phyloP scores from a whole-genome alignment of 2,888 invertebrate species.

The Chirona hameri region DNA sequence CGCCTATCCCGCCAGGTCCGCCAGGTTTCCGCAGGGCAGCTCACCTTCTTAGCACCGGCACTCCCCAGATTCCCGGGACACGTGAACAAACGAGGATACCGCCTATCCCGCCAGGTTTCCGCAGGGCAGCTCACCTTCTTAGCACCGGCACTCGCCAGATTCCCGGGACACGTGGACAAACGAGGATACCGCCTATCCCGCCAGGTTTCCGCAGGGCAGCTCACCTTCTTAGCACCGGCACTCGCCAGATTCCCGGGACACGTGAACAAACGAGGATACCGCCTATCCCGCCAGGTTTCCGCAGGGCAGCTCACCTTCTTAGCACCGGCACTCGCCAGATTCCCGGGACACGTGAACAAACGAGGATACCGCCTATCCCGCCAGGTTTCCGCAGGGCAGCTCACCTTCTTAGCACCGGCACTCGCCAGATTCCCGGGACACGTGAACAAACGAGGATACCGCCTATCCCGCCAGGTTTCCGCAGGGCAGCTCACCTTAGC shows the following conservation, averaged over 20 bases:
- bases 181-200: too few relatives aligned
- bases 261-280: not conserved
- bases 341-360: not conserved
- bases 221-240: conserved; percentile 65
- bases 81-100: not conserved
- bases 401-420: conserved; percentile 65
- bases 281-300: too few relatives aligned
- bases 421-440: not conserved
- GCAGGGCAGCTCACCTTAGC: conserved; percentile 59
- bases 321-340: not conserved
- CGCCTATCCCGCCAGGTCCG: too few relatives aligned
- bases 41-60: conserved; percentile 65
- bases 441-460: not conserved
- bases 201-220: not conserved
- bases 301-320: conserved; percentile 69
- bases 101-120: too few relatives aligned
- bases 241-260: not conserved
- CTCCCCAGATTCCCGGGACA: not conserved
- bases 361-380: too few relatives aligned
- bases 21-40: not conserved
- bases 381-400: not conserved
- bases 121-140: conserved; percentile 69
- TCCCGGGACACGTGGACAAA: not conserved
- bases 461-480: too few relatives aligned
- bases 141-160: not conserved